These are phyloP conservation scores for Campylomormyrus numenius DNA, from an alignment of 2,113 vertebrate genomes.

Conservation along the genomic window DNA sequence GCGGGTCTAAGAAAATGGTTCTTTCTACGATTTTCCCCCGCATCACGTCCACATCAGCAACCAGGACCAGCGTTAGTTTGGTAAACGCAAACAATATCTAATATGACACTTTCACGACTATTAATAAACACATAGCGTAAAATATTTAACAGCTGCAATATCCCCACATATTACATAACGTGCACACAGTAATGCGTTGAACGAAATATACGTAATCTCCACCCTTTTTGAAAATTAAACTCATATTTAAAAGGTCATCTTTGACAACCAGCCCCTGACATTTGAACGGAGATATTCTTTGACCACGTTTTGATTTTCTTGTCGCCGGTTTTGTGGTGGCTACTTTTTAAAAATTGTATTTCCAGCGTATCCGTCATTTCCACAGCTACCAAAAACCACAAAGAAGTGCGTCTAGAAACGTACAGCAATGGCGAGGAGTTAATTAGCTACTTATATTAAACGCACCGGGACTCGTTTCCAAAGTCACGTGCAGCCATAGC, in stretches of 20 bases:
- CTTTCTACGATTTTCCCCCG: neutral
- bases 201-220: neutral
- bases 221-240: neutral
- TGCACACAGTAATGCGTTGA: neutral
- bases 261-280: neutral
- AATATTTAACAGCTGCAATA: neutral
- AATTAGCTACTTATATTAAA: neutral
- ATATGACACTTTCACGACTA: neutral
- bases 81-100: neutral
- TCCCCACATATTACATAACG: neutral
- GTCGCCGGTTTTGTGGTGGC: neutral
- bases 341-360: neutral
- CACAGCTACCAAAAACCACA: neutral
- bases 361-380: neutral
- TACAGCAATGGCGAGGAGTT: neutral
- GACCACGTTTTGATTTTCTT: neutral
- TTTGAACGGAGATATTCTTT: neutral
- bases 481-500: neutral
- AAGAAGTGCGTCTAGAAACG: neutral
- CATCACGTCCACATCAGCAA: neutral
- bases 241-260: neutral
- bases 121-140: neutral
- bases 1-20: neutral
- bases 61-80: neutral
- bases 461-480: neutral